Percentiles rank a stretch among this genome's conserved stretches.
These are phyloP conservation scores for Atta colombica DNA, from an alignment of 1,140 invertebrate species.

Conservation along the genomic window DNA sequence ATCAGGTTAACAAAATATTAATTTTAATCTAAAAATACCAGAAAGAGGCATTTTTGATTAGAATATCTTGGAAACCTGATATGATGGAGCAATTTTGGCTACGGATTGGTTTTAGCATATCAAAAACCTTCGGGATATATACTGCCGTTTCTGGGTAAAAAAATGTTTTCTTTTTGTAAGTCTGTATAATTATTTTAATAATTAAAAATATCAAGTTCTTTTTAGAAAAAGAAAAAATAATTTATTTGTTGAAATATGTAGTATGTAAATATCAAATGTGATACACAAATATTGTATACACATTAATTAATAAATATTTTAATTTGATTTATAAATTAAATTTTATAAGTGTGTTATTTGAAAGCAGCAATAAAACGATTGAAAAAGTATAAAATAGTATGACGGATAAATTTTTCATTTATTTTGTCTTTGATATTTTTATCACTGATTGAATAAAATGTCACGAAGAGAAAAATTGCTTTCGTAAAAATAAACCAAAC, in stretches of 20 bases:
- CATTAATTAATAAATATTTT: neutral
- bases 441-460: neutral
- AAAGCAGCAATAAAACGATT: neutral
- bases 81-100: too few species aligned
- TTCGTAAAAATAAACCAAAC: neutral
- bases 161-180: too few species aligned
- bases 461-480: neutral
- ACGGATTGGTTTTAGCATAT: too few species aligned
- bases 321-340: neutral
- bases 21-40: too few species aligned
- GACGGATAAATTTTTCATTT: neutral
- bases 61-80: too few species aligned
- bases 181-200: slow-evolving; percentile 1
- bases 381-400: neutral
- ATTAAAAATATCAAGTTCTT: neutral
- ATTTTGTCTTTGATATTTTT: neutral
- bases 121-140: too few species aligned
- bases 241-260: neutral
- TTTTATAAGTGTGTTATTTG: neutral
- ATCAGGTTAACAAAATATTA: too few species aligned
- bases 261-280: neutral
- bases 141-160: too few species aligned
- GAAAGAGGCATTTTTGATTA: too few species aligned
- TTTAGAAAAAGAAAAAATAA: neutral
- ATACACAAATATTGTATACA: neutral